Percentiles rank a stretch among this genome's conserved stretches.
Conservation (phyloP, 1,140 invertebrate genomes). For the Venturia canescens region DNA sequence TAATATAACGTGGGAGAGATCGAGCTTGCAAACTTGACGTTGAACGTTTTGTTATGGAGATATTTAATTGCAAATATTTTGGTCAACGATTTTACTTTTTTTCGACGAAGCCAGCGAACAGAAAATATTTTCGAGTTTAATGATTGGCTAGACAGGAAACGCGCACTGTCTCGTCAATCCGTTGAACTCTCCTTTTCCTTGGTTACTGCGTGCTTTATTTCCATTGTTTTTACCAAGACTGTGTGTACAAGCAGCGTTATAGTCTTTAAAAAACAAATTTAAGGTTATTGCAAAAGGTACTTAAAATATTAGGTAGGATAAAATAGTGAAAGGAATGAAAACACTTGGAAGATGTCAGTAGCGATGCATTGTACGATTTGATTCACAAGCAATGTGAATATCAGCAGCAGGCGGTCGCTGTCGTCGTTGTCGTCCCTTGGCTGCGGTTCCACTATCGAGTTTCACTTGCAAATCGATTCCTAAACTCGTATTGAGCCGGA, state of each 20-base stretch:
- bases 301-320: background rate
- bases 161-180: slow-evolving; percentile 64
- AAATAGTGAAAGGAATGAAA: background rate
- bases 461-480: slow-evolving; percentile 73
- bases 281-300: background rate
- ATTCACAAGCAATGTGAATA: slow-evolving; percentile 31
- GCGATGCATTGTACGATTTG: slow-evolving; percentile 26
- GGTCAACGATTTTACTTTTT: no score
- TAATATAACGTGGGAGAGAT: no score
- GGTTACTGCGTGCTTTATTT: slow-evolving; percentile 8
- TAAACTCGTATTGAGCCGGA: slow-evolving; percentile 62
- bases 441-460: slow-evolving; percentile 55
- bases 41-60: no score
- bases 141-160: slow-evolving; percentile 1
- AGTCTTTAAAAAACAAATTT: slow-evolving; percentile 35
- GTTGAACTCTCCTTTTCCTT: slow-evolving; percentile 55
- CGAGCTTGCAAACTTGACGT: no score
- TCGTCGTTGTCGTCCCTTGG: slow-evolving; percentile 18
- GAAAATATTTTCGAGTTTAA: slow-evolving; percentile 1
- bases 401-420: slow-evolving; percentile 43
- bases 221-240: slow-evolving; percentile 39
- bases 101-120: no score
- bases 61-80: no score
- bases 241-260: slow-evolving; percentile 41
- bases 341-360: slow-evolving; percentile 22